Evolutionary conservation across 2,113 vertebrate species (phyloP).

Genomic region (Ifrita kowaldi): DNA sequence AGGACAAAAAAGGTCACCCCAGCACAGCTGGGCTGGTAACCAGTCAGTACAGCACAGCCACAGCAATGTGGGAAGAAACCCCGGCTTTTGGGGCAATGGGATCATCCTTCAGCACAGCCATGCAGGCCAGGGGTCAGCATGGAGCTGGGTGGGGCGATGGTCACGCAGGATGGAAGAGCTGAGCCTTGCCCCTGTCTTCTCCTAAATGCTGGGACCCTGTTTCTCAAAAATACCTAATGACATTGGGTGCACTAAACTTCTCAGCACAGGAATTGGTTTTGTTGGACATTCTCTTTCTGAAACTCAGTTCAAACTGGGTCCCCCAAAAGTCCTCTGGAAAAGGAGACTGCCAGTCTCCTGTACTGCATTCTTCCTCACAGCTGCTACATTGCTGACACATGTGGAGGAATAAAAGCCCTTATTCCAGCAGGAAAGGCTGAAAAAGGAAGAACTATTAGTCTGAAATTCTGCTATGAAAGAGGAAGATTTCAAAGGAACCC

Average conservation of each 20-base stretch:
- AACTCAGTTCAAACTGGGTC: not conserved
- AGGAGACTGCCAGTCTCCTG: not conserved
- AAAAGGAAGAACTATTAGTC: not conserved
- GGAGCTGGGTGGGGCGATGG: not conserved
- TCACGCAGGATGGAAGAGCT: not conserved
- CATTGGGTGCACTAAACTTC: not conserved
- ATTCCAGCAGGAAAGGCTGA: not conserved
- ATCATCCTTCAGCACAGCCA: not conserved
- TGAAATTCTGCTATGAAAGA: not conserved
- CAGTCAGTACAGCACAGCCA: not conserved
- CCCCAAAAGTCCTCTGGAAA: not conserved
- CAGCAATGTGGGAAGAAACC: rapidly evolving
- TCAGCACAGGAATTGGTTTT: not conserved
- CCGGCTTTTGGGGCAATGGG: rapidly evolving
- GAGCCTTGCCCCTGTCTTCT: not conserved
- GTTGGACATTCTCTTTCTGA: not conserved
- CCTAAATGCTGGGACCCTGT: not conserved
- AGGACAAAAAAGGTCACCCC: not conserved
- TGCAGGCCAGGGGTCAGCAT: rapidly evolving
- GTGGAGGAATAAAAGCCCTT: not conserved
- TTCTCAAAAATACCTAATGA: not conserved
- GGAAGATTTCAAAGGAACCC: slow-evolving; percentile 2
- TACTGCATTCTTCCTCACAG: not conserved
- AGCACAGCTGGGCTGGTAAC: not conserved
- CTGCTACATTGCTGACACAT: rapidly evolving